Evolutionary conservation across 2,888 invertebrate species (phyloP), one percentile per base, ranked within the genome.

Genomic region (Nemurella pictetii): DNA sequence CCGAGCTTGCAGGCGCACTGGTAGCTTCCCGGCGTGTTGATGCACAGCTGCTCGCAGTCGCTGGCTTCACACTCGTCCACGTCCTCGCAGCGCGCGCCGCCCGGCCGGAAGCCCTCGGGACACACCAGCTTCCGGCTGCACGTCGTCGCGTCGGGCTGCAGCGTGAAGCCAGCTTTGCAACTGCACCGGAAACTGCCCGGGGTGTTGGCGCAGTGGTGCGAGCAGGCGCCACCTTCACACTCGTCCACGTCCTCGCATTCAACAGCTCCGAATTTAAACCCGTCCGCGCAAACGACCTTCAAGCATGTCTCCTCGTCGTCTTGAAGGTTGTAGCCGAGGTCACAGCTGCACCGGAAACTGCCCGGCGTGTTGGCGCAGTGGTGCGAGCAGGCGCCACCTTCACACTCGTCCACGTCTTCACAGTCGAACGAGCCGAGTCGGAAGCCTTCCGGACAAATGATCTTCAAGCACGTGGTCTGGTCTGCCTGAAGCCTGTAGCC

Each of bases 241-340:
- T 91, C 91, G 87, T 91, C 89, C 0, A 90, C 87, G 88, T 92
- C 92, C 86, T 90, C 88, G 87, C 93, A 93, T 1, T 89, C 90
- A 1, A 20, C 4, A 25, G 29, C 35, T 20, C 36, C 80, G 5
- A 20, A 15, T 32, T 84, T 78, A 73, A 83, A 86, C 2, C 86
- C 86, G 55, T 80, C 55, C 7, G 55, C 80, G 87, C 91, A 91
- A 80, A 80, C 29, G n/a, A 75, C 35, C 35, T 15, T 15, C 9
- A 84, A 80, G 73, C 86, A 86, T 26, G 85, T 84, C 25, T 32
- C 83, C 26, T 83, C 32, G 81, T 86, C 86, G n/a, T 80, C 83
- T n/a, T 72, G 84, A 27, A 86, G 84, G 5, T 30, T 80, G 55
- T 74, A 86, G 0, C 84, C 86, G 35, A 30, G 27, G 0, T 78